A percentile compares a stretch with the other conserved stretches of the same genome.
Conservation (phyloP, 2,888 invertebrate species). For the Acholoe squamosa region DNA sequence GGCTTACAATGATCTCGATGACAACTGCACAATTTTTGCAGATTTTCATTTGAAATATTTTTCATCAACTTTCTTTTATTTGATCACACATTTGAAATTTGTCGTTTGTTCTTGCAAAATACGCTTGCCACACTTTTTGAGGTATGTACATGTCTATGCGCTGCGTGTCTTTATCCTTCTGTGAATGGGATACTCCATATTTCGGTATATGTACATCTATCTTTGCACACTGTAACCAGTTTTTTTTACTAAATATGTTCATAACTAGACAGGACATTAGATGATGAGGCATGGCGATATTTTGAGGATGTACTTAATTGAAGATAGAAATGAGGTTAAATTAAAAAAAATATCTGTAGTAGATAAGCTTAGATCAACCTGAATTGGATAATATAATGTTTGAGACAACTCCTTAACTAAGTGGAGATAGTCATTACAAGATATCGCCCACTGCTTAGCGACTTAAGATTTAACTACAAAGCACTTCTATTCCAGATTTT, state of each 20-base stretch:
- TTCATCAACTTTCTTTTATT: background rate
- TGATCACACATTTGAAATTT: background rate
- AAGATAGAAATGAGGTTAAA: background rate
- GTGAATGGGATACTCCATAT: background rate
- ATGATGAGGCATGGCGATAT: background rate
- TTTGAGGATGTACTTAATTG: background rate
- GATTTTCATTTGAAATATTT: background rate
- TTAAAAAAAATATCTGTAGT: background rate
- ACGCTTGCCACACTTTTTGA: background rate
- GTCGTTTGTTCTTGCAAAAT: background rate
- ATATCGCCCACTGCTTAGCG: slow-evolving; percentile 24
- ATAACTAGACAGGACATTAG: background rate
- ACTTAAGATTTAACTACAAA: no score
- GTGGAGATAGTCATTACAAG: background rate
- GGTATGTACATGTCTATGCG: background rate
- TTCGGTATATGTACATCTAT: background rate
- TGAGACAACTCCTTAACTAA: no score
- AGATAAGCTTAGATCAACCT: background rate
- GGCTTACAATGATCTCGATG: background rate
- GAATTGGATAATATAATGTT: background rate
- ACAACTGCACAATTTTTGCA: slow-evolving; percentile 7
- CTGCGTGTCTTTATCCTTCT: background rate
- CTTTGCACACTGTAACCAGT: background rate
- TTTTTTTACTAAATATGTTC: background rate
- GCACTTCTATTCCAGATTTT: background rate